These are phyloP conservation scores for Octopus bimaculoides DNA, from an alignment of 1,140 invertebrate genomes.

Conservation along the genomic window DNA sequence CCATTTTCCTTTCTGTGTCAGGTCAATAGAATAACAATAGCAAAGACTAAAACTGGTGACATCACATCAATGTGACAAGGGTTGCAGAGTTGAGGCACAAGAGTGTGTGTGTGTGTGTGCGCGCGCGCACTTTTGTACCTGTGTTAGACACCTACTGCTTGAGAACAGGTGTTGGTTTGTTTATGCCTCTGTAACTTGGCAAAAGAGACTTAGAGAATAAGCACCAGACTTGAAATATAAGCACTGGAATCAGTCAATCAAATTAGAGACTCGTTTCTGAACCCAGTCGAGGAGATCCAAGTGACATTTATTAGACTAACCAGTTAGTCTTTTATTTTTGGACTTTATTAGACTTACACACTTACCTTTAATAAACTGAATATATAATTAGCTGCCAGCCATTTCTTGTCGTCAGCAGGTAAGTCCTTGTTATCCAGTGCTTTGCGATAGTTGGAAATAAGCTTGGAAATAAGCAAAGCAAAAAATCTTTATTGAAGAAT, in stretches of 20 bases:
- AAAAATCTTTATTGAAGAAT: neutral
- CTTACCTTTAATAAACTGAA: neutral
- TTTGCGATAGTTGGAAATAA: neutral
- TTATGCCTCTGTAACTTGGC: too few species aligned
- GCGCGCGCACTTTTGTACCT: too few species aligned
- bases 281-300: neutral
- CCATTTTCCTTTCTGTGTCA: too few species aligned
- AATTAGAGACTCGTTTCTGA: neutral
- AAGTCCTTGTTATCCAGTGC: neutral
- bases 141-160: too few species aligned
- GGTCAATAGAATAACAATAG: too few species aligned
- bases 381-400: neutral
- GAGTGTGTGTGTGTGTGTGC: too few species aligned
- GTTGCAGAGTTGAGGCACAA: too few species aligned
- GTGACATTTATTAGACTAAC: neutral
- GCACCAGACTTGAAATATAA: too few species aligned
- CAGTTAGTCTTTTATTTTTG: neutral
- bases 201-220: too few species aligned
- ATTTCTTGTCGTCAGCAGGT: neutral
- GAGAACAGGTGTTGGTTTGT: too few species aligned
- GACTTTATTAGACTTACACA: neutral
- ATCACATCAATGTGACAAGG: too few species aligned
- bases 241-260: neutral
- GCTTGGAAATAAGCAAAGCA: neutral
- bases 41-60: too few species aligned